Percentiles rank a stretch among this genome's conserved stretches.
Conservation (phyloP, 1,140 invertebrate genomes). For the Mercenaria mercenaria region DNA sequence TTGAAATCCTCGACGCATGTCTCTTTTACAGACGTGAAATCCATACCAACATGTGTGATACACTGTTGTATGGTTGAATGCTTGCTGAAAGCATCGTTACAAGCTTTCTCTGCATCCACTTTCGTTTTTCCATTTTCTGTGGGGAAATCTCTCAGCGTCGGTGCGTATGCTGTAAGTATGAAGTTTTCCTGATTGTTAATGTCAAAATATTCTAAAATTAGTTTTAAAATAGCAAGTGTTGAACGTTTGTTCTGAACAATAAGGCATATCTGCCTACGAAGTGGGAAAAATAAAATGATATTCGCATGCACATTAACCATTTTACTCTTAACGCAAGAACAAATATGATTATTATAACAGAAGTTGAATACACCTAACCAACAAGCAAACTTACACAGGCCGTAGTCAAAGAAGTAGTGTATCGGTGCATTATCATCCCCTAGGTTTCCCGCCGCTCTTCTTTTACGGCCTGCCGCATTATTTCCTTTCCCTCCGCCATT, state of each 20-base stretch:
- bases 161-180: neutral
- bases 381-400: constrained; percentile 17
- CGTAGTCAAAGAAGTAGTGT: constrained; percentile 16
- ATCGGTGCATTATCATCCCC: neutral
- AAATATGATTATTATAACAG: too few relatives aligned
- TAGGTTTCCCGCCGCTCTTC: neutral
- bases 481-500: too few relatives aligned
- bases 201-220: too few relatives aligned
- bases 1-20: constrained; percentile 43
- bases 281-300: too few relatives aligned
- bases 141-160: constrained; percentile 12
- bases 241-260: too few relatives aligned
- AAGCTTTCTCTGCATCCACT: constrained; percentile 42
- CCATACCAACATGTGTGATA: constrained; percentile 1
- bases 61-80: constrained; percentile 32
- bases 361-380: too few relatives aligned
- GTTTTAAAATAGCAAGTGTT: too few relatives aligned
- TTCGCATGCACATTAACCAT: too few relatives aligned
- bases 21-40: neutral
- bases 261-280: too few relatives aligned
- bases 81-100: neutral
- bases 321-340: too few relatives aligned
- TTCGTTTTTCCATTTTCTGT: constrained; percentile 30
- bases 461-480: neutral
- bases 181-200: too few relatives aligned